Base-by-base conservation (phyloP, 2,888 invertebrate genomes). In the Eilema sororculum region DNA sequence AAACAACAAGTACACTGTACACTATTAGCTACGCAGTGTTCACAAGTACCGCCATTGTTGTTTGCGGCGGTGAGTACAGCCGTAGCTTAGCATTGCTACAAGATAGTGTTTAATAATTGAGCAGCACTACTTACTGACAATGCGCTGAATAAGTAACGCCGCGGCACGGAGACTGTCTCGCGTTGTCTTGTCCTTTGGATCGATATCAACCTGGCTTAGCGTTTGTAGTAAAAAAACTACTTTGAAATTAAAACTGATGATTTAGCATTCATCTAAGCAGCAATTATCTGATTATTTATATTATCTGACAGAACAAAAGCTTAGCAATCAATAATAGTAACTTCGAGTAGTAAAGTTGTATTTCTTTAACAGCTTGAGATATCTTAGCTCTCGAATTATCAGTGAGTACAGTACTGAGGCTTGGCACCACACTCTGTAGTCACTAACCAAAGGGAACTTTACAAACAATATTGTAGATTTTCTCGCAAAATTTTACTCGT, bases 101-200 rank as follows among this genome's bases (percentile, higher is more conserved):
- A n/a, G 33, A 41, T 56, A 8, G 62, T 72, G 71, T 74, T 80
- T 72, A 78, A 79, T 79, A 80, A 80, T 80, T 74, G 74, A 79
- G 68, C 71, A 70, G 69, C 78, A 74, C 79, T 80, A 67, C 71
- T 70, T 59, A 74, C 67, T 78, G 71, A 76, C 80, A 80, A 78
- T 69, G 72, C 56, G 20, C 68, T 79, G 80, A 79, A 79, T 79
- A 80, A 79, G 68, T 79, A 78, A 79, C 70, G 68, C 66, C 65
- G 52, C 69, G 41, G 41, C 41, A 16, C 16, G 24, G 69, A 76
- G 72, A 71, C 60, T 67, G 65, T 65, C 46, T 71, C 67, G 68
- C 64, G 25, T 66, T 67, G 30, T 46, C 46, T 41, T 60, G 30
- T 28, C 25, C 52, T n/a, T 0, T 13, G 12, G 28, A 30, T 64